Evolutionary conservation across 2,113 vertebrate genomes (phyloP).

Genomic region (Saimiri boliviensis): DNA sequence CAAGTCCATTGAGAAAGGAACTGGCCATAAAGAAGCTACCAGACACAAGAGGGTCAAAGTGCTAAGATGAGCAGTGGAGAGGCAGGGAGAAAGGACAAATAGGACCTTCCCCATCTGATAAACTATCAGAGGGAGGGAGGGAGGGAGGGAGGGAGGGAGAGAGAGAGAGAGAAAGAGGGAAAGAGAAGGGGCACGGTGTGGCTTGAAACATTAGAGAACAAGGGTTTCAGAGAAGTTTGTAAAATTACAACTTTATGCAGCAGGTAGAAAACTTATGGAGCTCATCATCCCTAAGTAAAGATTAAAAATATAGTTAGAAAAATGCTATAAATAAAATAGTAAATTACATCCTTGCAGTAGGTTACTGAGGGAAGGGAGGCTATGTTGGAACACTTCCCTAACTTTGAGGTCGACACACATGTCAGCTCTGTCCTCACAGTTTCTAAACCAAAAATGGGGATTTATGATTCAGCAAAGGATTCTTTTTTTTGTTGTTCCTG

Average conservation of each 20-base stretch:
- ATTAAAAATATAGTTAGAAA: slow-evolving; percentile 33
- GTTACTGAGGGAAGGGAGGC: background rate
- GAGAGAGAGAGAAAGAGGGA: too few relatives aligned
- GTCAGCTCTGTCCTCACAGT: background rate
- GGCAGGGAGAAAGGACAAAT: background rate
- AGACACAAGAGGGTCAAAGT: background rate
- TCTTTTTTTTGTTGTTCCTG: background rate
- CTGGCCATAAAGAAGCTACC: background rate
- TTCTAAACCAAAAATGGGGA: slow-evolving; percentile 35
- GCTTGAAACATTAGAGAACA: background rate
- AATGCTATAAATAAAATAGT: slow-evolving; percentile 36
- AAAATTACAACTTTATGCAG: background rate
- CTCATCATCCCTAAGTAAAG: background rate
- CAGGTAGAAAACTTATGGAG: background rate
- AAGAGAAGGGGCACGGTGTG: background rate
- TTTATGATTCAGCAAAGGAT: slow-evolving; percentile 11
- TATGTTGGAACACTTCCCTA: background rate
- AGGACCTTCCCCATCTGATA: background rate
- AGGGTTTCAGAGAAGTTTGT: background rate
- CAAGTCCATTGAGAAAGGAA: background rate
- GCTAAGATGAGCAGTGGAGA: background rate
- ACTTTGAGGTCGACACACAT: slow-evolving; percentile 34
- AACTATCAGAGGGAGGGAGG: background rate
- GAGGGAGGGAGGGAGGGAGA: too few relatives aligned
- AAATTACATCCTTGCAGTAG: background rate